phyloP scores from a whole-genome alignment of 2,888 invertebrate species.

The Catocala sponsa region DNA sequence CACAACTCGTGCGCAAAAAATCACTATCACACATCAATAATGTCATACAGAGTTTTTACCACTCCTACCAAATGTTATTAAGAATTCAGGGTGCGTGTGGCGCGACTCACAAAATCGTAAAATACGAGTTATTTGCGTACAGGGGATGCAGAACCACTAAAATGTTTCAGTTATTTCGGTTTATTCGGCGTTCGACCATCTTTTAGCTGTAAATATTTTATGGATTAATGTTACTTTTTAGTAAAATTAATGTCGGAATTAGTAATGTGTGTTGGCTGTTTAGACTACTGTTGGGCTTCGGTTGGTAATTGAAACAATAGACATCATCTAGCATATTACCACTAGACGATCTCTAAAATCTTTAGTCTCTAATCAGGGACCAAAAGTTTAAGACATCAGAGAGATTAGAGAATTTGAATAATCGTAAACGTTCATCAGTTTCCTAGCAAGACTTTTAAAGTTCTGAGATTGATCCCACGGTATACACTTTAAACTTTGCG shows the following conservation, averaged over 20 bases:
- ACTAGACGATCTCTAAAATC: too few relatives aligned
- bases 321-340: too few relatives aligned
- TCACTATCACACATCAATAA: conserved; percentile 31
- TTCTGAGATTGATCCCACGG: too few relatives aligned
- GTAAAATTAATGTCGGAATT: conserved; percentile 20
- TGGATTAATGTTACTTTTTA: conserved; percentile 26
- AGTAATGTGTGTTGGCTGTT: not conserved
- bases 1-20: conserved; percentile 37
- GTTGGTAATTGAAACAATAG: too few relatives aligned
- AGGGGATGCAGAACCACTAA: conserved; percentile 37
- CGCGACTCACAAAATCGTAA: conserved; percentile 35
- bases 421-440: too few relatives aligned
- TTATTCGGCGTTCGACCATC: conserved; percentile 37
- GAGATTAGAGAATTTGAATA: too few relatives aligned
- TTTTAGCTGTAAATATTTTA: conserved; percentile 54
- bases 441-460: too few relatives aligned
- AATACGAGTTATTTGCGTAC: conserved; percentile 56
- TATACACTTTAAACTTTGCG: too few relatives aligned
- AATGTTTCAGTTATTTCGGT: conserved; percentile 48
- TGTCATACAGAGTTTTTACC: conserved; percentile 28
- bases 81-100: conserved; percentile 46
- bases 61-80: conserved; percentile 22
- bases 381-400: too few relatives aligned
- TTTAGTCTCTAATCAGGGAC: too few relatives aligned
- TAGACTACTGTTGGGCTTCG: too few relatives aligned